A percentile compares a stretch with the other conserved stretches of the same genome.
Evolutionary conservation across 2,113 vertebrate species (phyloP).

Genomic region (Thunnus thynnus): DNA sequence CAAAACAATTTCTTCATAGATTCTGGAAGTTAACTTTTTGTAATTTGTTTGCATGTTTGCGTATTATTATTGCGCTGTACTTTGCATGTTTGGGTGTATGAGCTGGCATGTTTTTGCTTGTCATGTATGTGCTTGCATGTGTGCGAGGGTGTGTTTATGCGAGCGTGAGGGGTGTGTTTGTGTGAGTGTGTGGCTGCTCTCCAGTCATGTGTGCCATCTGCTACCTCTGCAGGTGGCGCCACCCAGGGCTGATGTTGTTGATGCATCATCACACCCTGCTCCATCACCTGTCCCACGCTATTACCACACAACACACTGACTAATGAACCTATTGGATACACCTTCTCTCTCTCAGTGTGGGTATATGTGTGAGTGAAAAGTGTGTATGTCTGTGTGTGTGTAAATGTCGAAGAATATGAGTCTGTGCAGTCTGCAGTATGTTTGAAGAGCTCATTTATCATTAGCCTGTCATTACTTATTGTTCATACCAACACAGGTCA

Average conservation of each 20-base stretch:
- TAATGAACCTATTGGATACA: slow-evolving; percentile 74
- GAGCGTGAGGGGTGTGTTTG: background rate
- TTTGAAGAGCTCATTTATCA: slow-evolving; percentile 59
- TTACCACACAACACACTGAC: slow-evolving; percentile 77
- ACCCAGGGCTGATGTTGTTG: slow-evolving; percentile 85
- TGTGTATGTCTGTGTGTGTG: slow-evolving; percentile 4
- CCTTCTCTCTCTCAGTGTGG: slow-evolving; percentile 37
- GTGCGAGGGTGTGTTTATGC: background rate
- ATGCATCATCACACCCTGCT: slow-evolving; percentile 86
- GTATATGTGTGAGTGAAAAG: background rate
- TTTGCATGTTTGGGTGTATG: slow-evolving; percentile 5
- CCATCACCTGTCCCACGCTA: slow-evolving; percentile 82
- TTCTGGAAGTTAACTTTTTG: slow-evolving; percentile 14
- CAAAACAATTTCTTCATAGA: background rate
- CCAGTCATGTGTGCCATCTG: slow-evolving; percentile 86
- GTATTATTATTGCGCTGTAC: background rate
- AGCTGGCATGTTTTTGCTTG: background rate
- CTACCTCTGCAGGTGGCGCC: slow-evolving; percentile 84
- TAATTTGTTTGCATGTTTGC: background rate
- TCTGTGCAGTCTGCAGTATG: slow-evolving; percentile 4
- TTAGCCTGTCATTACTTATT: slow-evolving; percentile 54
- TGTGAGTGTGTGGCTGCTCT: slow-evolving; percentile 67
- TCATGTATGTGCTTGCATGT: background rate
- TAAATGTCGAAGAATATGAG: slow-evolving; percentile 18
- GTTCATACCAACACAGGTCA: slow-evolving; percentile 52